Evolutionary conservation across 2,888 invertebrate genomes (phyloP).

Genomic region (Tromatobia lineatoria): DNA sequence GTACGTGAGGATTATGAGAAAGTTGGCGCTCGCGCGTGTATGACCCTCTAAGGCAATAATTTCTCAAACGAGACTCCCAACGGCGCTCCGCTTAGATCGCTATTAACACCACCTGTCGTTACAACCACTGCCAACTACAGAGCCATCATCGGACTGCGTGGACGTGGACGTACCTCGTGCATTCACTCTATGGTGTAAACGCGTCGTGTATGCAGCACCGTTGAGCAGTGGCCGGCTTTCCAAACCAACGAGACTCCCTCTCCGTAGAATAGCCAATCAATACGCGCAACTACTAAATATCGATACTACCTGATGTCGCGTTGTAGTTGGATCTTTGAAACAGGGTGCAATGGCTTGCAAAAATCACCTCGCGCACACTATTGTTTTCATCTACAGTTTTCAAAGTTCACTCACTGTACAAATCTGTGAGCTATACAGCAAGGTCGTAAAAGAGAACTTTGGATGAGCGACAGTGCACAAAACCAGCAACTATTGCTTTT

Average conservation of each 20-base stretch:
- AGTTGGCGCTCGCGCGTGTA: constrained; percentile 29
- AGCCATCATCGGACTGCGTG: not conserved
- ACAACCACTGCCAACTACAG: not conserved
- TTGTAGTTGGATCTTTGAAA: too few species aligned
- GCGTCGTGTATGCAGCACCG: not conserved
- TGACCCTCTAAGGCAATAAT: constrained; percentile 49
- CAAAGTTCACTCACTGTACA: too few species aligned
- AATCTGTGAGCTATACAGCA: too few species aligned
- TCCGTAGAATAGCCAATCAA: constrained; percentile 47
- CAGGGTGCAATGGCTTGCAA: too few species aligned
- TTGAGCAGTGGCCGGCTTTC: constrained; percentile 13
- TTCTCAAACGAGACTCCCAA: constrained; percentile 23
- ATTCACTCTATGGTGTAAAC: not conserved
- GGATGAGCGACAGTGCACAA: too few species aligned
- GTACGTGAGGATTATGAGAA: constrained; percentile 45
- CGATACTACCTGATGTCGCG: too few species aligned
- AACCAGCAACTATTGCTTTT: too few species aligned
- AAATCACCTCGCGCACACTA: too few species aligned
- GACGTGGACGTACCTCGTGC: constrained; percentile 2
- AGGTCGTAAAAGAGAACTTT: too few species aligned
- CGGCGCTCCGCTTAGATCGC: not conserved
- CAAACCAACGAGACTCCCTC: constrained; percentile 37
- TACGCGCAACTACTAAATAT: constrained; percentile 12
- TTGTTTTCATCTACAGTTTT: too few species aligned
- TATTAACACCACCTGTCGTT: constrained; percentile 33